These are phyloP conservation scores for Anomalospiza imberbis DNA, from an alignment of 2,797 vertebrate genomes.

Conservation along the genomic window DNA sequence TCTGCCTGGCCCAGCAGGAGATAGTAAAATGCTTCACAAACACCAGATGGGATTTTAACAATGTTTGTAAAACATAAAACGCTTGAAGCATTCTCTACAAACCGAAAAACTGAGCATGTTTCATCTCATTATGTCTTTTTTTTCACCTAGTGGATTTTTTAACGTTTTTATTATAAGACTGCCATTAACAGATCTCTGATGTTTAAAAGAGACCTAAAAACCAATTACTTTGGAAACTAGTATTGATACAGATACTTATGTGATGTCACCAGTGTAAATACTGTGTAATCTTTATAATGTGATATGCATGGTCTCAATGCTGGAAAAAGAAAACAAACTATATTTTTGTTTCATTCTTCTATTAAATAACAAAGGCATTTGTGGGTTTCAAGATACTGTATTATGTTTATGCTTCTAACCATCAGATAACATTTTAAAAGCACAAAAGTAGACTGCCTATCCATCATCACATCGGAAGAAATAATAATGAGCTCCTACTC, in stretches of 20 bases:
- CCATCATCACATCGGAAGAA: conserved; percentile 5
- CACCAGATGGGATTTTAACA: conserved; percentile 75
- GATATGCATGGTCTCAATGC: not conserved
- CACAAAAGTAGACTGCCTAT: conserved; percentile 10
- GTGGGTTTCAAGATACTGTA: not conserved
- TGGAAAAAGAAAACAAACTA: not conserved
- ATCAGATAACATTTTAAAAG: conserved; percentile 29
- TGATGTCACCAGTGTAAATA: not conserved
- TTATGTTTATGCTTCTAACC: not conserved
- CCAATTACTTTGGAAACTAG: not conserved
- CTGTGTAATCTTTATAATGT: not conserved
- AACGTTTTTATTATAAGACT: conserved; percentile 23
- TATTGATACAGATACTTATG: not conserved
- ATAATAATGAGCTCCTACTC: conserved; percentile 5
- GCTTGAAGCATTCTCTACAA: conserved; percentile 50
- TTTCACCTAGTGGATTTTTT: conserved; percentile 39
- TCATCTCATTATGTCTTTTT: conserved; percentile 53
- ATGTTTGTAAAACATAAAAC: conserved; percentile 67
- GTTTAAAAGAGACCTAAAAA: conserved; percentile 8
- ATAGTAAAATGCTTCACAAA: conserved; percentile 74
- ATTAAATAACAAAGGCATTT: not conserved
- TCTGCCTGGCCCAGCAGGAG: conserved; percentile 75
- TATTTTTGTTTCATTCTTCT: not conserved
- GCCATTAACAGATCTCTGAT: not conserved
- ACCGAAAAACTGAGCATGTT: conserved; percentile 59